A percentile compares a stretch with the other conserved stretches of the same genome.
phyloP scores from a whole-genome alignment of 2,113 vertebrate genomes.

The Pampusana beccarii region DNA sequence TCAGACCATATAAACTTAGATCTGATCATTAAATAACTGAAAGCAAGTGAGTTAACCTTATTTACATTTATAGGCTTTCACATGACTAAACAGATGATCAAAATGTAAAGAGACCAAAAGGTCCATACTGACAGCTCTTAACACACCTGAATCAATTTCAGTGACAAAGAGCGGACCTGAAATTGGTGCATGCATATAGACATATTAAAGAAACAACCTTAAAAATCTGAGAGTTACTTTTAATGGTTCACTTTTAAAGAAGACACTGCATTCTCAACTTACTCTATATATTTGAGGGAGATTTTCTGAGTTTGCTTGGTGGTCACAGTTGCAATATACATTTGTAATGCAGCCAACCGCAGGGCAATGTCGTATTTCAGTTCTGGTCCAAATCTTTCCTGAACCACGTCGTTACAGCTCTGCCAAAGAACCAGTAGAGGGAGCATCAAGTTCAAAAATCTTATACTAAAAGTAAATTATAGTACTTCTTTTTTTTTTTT shows the following conservation, averaged over 20 bases:
- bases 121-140: neutral
- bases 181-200: neutral
- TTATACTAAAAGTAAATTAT: neutral
- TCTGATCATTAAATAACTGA: neutral
- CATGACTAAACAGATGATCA: neutral
- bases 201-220: neutral
- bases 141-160: neutral
- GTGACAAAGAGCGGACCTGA: neutral
- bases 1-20: neutral
- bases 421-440: constrained; percentile 81
- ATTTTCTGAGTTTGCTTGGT: constrained; percentile 98
- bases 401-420: constrained; percentile 97
- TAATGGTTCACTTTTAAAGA: neutral
- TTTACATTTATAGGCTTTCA: neutral
- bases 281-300: constrained; percentile 98
- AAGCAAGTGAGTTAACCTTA: neutral
- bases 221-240: neutral
- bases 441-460: constrained; percentile 62
- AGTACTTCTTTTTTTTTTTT: neutral
- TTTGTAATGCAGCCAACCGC: constrained; percentile 92
- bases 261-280: constrained; percentile 68
- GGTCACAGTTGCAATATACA: constrained; percentile 96
- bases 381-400: constrained; percentile 95
- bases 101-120: neutral
- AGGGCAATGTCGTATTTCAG: constrained; percentile 96